A percentile compares a stretch with the other conserved stretches of the same genome.
Conservation (phyloP, 1,140 invertebrate genomes). For the Brachionus rubens region DNA sequence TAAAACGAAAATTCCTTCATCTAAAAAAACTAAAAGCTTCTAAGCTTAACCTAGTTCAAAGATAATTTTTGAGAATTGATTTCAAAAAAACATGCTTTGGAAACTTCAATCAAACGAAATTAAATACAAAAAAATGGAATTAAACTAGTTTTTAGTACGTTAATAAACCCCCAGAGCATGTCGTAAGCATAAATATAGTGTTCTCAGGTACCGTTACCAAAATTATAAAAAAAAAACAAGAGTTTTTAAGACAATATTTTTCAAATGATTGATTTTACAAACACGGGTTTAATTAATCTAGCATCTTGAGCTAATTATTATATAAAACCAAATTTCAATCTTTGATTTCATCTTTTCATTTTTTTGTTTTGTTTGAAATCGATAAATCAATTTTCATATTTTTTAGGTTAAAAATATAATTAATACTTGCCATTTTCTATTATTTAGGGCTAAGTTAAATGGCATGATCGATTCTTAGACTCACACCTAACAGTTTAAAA, state of each 20-base stretch:
- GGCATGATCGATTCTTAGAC: slow-evolving; percentile 5
- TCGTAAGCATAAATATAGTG: too few species aligned
- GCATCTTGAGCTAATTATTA: slow-evolving; percentile 39
- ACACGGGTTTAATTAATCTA: neutral
- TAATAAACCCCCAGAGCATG: too few species aligned
- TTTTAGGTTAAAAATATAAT: slow-evolving; percentile 32
- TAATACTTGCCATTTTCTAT: slow-evolving; percentile 24
- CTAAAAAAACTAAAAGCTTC: neutral
- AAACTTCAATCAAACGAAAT: too few species aligned
- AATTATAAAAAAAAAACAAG: too few species aligned
- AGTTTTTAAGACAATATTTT: too few species aligned
- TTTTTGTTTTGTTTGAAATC: neutral
- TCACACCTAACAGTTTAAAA: neutral
- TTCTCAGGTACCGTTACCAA: too few species aligned
- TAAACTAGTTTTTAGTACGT: too few species aligned
- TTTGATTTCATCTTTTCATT: too few species aligned
- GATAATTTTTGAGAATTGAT: slow-evolving; percentile 21
- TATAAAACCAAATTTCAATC: slow-evolving; percentile 13
- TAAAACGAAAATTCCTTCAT: neutral
- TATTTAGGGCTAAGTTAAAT: neutral
- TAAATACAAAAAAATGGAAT: too few species aligned
- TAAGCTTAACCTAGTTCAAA: slow-evolving; percentile 3
- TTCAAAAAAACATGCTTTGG: neutral
- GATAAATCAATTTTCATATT: slow-evolving; percentile 15
- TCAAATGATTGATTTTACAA: neutral